Conservation (phyloP, 2,113 vertebrate species). For the Pionites leucogaster region DNA sequence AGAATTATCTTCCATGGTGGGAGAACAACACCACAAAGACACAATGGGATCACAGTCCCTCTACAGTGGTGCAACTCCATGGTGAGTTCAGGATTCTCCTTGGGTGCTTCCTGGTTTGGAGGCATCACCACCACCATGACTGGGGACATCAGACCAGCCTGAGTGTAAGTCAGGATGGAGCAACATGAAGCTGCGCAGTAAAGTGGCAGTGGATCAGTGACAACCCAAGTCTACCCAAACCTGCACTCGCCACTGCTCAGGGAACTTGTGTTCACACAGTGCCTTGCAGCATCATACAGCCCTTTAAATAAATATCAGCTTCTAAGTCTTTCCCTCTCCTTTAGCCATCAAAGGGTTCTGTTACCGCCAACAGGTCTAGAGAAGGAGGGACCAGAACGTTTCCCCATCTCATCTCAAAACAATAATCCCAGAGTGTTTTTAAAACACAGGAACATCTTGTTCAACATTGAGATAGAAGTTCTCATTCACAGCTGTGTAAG, state of each 20-base stretch:
- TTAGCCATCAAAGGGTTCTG: neutral
- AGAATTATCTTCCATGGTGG: neutral
- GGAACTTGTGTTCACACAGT: accelerated
- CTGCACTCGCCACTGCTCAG: accelerated
- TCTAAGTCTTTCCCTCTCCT: neutral
- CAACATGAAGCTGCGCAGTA: neutral
- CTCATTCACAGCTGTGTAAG: neutral
- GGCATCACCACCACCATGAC: neutral
- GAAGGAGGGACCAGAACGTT: neutral
- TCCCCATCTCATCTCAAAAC: neutral
- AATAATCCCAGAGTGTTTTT: neutral
- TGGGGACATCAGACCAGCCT: neutral
- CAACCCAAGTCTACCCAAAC: neutral
- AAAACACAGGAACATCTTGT: neutral
- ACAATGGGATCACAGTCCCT: accelerated
- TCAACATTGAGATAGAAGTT: neutral
- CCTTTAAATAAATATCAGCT: neutral
- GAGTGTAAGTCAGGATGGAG: accelerated
- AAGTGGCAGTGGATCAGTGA: accelerated
- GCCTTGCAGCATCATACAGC: neutral
- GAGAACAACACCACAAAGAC: neutral
- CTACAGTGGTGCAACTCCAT: accelerated
- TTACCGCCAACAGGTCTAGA: neutral
- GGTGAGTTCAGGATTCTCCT: neutral
- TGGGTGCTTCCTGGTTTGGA: neutral